phyloP scores from a whole-genome alignment of 1,140 invertebrate genomes.

The Drosophila lini region DNA sequence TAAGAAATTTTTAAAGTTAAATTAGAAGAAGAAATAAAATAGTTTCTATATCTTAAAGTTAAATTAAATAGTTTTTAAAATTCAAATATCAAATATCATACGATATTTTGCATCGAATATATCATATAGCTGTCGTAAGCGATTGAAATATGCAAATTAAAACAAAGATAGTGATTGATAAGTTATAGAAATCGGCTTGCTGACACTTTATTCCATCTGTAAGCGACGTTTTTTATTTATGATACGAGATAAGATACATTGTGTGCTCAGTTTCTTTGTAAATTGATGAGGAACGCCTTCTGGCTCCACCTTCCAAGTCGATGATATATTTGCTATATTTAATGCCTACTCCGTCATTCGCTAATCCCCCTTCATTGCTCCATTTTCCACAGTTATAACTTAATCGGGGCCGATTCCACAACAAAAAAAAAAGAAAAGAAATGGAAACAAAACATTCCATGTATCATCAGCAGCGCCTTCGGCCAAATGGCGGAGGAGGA shows the following conservation, averaged over 20 bases:
- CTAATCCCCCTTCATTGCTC: slow-evolving; percentile 3
- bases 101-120: too few species aligned
- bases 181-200: not conserved
- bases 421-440: not conserved
- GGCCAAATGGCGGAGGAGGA: slow-evolving; percentile 28
- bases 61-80: too few species aligned
- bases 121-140: too few species aligned
- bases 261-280: too few species aligned
- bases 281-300: too few species aligned
- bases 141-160: not conserved
- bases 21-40: too few species aligned
- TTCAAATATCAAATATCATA: too few species aligned
- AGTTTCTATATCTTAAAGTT: too few species aligned
- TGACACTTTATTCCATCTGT: not conserved
- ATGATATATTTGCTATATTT: slow-evolving; percentile 26
- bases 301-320: not conserved
- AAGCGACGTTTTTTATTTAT: not conserved
- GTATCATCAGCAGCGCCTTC: slow-evolving; percentile 48
- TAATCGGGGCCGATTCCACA: slow-evolving; percentile 10
- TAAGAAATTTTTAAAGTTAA: too few species aligned
- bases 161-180: not conserved
- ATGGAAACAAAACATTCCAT: slow-evolving; percentile 40
- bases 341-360: slow-evolving; percentile 23
- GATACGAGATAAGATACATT: not conserved
- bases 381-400: slow-evolving; percentile 23